Evolutionary conservation across 2,113 vertebrate species (phyloP).

Genomic region (Micromys minutus): DNA sequence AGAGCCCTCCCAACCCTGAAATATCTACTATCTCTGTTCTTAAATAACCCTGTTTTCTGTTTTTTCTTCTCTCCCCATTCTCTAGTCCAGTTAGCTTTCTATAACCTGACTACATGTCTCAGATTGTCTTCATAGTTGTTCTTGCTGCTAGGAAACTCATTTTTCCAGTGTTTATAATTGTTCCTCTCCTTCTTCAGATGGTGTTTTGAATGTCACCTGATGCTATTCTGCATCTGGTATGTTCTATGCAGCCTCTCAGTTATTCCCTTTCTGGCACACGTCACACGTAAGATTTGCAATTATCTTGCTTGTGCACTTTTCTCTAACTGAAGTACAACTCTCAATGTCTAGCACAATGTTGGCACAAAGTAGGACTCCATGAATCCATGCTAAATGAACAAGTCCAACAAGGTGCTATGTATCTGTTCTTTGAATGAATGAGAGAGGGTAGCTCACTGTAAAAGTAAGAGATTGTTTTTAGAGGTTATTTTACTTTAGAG

Average conservation of each 20-base stretch:
- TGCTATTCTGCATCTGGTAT: background rate
- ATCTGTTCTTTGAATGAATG: background rate
- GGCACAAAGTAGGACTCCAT: background rate
- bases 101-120: background rate
- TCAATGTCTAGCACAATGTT: background rate
- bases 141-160: background rate
- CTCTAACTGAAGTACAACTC: background rate
- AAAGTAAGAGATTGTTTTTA: background rate
- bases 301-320: conserved; percentile 13
- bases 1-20: background rate
- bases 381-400: background rate
- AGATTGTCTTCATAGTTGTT: background rate
- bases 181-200: background rate
- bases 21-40: background rate
- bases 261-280: background rate
- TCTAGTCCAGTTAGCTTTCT: background rate
- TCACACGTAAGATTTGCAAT: background rate
- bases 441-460: background rate
- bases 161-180: background rate
- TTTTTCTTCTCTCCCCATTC: background rate
- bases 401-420: background rate
- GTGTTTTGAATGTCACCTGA: background rate
- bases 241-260: background rate
- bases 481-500: background rate
- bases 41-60: background rate